Evolutionary conservation across 2,113 vertebrate species (phyloP).

Genomic region (Meriones unguiculatus): DNA sequence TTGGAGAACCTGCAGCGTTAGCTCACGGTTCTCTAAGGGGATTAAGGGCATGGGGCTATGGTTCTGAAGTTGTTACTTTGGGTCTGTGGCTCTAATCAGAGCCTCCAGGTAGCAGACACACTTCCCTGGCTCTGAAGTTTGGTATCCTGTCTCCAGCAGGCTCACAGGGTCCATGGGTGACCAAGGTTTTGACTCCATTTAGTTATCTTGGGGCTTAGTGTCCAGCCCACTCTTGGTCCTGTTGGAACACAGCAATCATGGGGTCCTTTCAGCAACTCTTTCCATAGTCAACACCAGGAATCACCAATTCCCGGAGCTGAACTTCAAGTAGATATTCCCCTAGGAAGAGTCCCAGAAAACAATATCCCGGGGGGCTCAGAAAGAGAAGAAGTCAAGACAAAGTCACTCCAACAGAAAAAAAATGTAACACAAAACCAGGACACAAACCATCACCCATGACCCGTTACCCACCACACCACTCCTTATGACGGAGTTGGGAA

Average conservation of each 20-base stretch:
- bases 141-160: background rate
- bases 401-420: background rate
- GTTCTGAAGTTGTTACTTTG: background rate
- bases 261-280: background rate
- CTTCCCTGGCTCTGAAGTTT: background rate
- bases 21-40: background rate
- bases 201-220: background rate
- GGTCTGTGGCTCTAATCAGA: background rate
- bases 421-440: background rate
- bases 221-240: background rate
- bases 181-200: background rate
- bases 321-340: background rate
- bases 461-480: background rate
- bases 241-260: background rate
- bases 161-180: background rate
- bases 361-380: background rate
- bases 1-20: background rate
- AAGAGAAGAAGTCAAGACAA: background rate
- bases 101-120: background rate
- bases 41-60: background rate
- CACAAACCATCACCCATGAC: background rate
- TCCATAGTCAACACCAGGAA: background rate
- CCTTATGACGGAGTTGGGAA: background rate
- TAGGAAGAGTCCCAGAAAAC: background rate
- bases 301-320: background rate